Evolutionary conservation across 2,113 vertebrate species (phyloP).

Genomic region (Pampusana beccarii): DNA sequence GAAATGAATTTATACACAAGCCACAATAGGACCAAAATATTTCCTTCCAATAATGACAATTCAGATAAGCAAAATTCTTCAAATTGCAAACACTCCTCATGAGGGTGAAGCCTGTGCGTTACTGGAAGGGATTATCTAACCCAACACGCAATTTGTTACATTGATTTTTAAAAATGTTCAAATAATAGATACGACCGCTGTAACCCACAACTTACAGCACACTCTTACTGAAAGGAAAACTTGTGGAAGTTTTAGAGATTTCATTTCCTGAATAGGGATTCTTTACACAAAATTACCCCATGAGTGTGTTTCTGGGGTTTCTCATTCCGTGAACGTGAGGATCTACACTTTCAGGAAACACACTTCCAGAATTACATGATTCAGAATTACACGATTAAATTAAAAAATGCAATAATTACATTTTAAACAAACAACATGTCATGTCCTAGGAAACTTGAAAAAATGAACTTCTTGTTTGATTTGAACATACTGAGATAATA

Average conservation of each 20-base stretch:
- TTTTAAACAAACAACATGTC: neutral
- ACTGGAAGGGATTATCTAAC: neutral
- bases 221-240: neutral
- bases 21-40: neutral
- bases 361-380: no score
- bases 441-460: neutral
- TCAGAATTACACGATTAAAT: no score
- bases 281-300: neutral
- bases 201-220: fast-evolving
- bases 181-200: fast-evolving
- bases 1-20: neutral
- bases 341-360: neutral
- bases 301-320: neutral
- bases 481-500: neutral
- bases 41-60: neutral
- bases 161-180: neutral
- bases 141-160: fast-evolving
- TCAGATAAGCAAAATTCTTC: neutral
- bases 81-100: fast-evolving
- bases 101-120: neutral
- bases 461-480: neutral
- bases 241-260: neutral
- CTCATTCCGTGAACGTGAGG: fast-evolving
- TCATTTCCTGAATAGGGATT: neutral
- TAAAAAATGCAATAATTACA: neutral